Conservation (phyloP, 2,113 vertebrate species). For the Pedionomus torquatus region DNA sequence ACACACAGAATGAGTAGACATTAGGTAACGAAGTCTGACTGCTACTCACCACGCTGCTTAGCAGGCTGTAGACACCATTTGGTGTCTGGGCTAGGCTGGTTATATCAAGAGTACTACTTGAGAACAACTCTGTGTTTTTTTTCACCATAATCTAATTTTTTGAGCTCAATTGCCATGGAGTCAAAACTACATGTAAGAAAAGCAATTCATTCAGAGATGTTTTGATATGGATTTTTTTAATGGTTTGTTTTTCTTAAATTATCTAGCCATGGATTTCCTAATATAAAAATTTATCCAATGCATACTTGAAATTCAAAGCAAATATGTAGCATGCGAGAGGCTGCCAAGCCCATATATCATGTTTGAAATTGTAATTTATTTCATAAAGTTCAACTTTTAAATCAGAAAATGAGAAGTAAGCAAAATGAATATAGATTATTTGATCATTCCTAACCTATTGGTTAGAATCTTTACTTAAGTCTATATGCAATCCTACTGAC, state of each 20-base stretch:
- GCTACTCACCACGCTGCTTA: neutral
- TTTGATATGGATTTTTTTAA: neutral
- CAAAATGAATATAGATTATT: neutral
- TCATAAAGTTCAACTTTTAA: neutral
- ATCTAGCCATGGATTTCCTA: neutral
- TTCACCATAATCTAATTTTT: neutral
- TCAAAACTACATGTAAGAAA: neutral
- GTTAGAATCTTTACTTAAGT: neutral
- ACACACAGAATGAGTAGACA: neutral
- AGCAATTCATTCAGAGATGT: neutral
- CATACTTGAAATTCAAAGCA: conserved; percentile 25
- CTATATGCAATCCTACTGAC: neutral
- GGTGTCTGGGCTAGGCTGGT: neutral
- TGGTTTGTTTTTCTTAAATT: neutral
- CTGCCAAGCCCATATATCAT: neutral
- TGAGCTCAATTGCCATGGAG: neutral
- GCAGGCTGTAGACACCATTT: neutral
- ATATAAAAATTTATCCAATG: neutral
- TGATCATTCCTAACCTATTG: neutral
- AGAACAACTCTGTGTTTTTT: neutral
- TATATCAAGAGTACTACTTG: neutral
- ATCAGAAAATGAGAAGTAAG: conserved; percentile 11
- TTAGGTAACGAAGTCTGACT: neutral
- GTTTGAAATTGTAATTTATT: neutral
- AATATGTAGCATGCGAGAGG: neutral